phyloP scores from a whole-genome alignment of 1,140 invertebrate genomes.

The Antheraea mylitta region DNA sequence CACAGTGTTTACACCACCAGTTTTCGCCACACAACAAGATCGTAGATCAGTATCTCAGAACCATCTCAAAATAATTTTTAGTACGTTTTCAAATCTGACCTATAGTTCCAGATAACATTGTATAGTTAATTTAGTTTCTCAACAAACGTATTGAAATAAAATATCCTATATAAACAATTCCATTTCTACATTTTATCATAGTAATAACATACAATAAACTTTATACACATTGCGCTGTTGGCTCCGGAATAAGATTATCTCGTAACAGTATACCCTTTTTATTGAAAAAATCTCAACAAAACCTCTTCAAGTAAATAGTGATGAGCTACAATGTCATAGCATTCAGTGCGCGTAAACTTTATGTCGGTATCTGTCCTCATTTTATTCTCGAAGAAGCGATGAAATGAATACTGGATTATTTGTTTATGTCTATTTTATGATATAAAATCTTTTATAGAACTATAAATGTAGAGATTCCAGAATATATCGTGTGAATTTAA shows the following conservation, averaged over 20 bases:
- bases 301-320: slow-evolving; percentile 7
- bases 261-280: slow-evolving; percentile 12
- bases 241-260: neutral
- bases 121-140: too few relatives aligned
- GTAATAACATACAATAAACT: too few relatives aligned
- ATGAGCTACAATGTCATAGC: slow-evolving; percentile 17
- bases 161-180: too few relatives aligned
- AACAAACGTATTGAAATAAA: too few relatives aligned
- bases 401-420: neutral
- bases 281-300: slow-evolving; percentile 7
- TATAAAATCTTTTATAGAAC: neutral
- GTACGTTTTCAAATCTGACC: too few relatives aligned
- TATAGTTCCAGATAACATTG: too few relatives aligned
- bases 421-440: neutral
- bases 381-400: neutral
- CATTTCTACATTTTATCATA: too few relatives aligned
- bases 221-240: neutral
- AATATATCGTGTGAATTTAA: neutral
- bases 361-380: slow-evolving; percentile 10
- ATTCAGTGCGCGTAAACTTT: slow-evolving; percentile 27
- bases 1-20: too few relatives aligned
- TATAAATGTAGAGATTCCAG: neutral
- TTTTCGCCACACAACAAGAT: too few relatives aligned
- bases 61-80: too few relatives aligned
- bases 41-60: too few relatives aligned